Conservation (phyloP, 2,888 invertebrate genomes). For the Spisula subtruncata region DNA sequence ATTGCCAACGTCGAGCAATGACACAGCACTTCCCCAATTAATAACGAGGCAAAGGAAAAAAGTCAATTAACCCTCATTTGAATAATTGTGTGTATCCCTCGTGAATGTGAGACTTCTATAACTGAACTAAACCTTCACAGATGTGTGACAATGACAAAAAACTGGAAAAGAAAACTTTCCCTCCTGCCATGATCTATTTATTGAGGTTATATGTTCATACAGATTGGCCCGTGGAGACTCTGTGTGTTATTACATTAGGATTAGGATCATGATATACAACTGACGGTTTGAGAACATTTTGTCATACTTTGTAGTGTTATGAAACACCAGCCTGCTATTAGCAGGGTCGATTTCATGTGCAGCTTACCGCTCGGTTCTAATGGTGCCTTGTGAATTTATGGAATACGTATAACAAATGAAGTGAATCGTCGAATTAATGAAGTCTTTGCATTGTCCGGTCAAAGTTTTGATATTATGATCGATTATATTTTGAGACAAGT, state of each 20-base stretch:
- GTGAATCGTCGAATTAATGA: no score
- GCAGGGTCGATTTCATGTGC: no score
- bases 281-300: not conserved
- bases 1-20: not conserved
- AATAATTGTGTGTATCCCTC: conserved; percentile 34
- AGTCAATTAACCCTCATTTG: conserved; percentile 36
- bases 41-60: not conserved
- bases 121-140: not conserved
- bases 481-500: no score
- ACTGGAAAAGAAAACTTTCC: not conserved
- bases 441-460: not conserved
- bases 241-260: not conserved
- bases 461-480: no score
- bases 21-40: not conserved
- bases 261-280: not conserved
- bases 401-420: no score
- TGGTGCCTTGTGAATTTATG: no score
- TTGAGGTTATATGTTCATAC: not conserved
- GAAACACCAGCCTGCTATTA: no score
- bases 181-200: not conserved
- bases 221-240: not conserved
- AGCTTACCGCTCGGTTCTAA: no score
- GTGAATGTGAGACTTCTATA: not conserved
- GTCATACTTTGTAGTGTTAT: not conserved
- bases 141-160: not conserved